phyloP scores from a whole-genome alignment of 2,888 invertebrate species.

The Salpingus planirostris region DNA sequence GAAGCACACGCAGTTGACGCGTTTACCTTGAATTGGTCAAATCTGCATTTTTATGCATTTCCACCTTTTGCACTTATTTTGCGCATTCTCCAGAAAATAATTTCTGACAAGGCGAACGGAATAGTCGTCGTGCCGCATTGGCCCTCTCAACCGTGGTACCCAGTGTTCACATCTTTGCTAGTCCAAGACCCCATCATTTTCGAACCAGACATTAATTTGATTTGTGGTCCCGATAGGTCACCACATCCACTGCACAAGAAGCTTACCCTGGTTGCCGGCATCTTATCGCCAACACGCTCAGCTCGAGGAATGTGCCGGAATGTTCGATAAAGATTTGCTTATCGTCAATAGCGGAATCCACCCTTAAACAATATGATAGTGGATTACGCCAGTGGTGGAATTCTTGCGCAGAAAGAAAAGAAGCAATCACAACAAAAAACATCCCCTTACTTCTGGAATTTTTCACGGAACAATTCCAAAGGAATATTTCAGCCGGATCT shows the following conservation, averaged over 20 bases:
- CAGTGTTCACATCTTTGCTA: neutral
- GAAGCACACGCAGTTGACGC: neutral
- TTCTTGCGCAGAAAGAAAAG: too few relatives aligned
- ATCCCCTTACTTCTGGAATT: neutral
- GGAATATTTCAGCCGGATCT: neutral
- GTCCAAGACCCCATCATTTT: neutral
- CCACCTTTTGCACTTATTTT: neutral
- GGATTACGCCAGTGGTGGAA: neutral
- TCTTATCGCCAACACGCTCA: neutral
- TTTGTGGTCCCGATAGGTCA: neutral
- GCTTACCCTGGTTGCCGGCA: conserved; percentile 1
- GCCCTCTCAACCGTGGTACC: conserved; percentile 2
- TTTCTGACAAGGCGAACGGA: neutral
- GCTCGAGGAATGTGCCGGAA: neutral
- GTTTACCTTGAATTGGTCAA: conserved; percentile 1
- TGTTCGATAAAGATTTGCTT: neutral
- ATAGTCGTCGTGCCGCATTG: conserved; percentile 2
- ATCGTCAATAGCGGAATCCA: neutral
- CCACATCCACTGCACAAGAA: neutral
- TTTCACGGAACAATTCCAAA: neutral
- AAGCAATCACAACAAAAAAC: too few relatives aligned
- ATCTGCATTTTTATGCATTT: conserved; percentile 2
- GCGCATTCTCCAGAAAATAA: neutral
- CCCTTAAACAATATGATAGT: conserved; percentile 1
- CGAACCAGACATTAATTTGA: neutral